phyloP scores from a whole-genome alignment of 2,888 invertebrate species.

The Leptopilina drosophilae region DNA sequence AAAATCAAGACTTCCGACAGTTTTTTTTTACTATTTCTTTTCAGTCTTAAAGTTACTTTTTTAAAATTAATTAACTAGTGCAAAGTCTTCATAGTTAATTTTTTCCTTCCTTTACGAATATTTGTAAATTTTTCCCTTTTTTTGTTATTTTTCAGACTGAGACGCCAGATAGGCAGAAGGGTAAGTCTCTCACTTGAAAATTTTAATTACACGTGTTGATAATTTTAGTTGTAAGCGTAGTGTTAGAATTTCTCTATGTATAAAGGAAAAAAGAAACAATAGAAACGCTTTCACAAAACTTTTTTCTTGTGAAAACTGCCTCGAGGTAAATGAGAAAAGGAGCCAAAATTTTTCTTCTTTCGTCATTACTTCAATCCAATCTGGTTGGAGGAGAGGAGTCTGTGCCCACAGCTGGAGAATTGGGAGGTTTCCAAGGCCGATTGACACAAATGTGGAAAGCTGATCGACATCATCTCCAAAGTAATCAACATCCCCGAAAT shows the following conservation, averaged over 20 bases:
- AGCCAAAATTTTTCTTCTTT: not conserved
- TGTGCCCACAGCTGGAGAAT: slow-evolving; percentile 9
- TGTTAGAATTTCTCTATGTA: slow-evolving; percentile 23
- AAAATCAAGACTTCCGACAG: no score
- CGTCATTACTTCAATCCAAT: not conserved
- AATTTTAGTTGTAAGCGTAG: slow-evolving; percentile 21
- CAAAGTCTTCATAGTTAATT: no score
- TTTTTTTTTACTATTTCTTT: no score
- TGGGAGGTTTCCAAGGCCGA: slow-evolving; percentile 10
- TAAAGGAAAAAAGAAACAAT: not conserved
- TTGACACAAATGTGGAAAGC: slow-evolving; percentile 43
- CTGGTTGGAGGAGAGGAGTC: not conserved
- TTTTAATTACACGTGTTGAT: not conserved
- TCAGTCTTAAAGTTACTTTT: no score
- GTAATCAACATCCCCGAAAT: not conserved
- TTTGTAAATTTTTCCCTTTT: no score
- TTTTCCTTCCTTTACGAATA: no score
- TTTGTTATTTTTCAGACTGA: slow-evolving; percentile 72
- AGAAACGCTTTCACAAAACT: slow-evolving; percentile 33
- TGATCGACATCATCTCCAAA: not conserved
- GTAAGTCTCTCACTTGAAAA: slow-evolving; percentile 66
- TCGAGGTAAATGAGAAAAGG: slow-evolving; percentile 23
- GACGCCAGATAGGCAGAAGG: slow-evolving; percentile 73
- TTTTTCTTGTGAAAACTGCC: slow-evolving; percentile 2
- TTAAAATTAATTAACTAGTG: no score